phyloP scores from a whole-genome alignment of 2,888 invertebrate species.

The Lepidocyrtinus sp. region DNA sequence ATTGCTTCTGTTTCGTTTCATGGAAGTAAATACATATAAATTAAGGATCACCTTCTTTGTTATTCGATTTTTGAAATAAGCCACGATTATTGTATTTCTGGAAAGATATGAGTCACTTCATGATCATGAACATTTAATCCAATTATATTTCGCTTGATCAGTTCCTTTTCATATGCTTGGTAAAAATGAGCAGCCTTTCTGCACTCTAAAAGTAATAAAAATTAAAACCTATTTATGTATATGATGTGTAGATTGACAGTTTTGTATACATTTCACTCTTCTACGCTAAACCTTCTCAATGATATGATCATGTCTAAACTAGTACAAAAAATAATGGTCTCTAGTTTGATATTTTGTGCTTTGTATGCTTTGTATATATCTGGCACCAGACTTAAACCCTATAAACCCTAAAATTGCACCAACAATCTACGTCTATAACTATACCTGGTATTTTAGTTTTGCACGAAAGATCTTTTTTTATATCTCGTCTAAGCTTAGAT shows the following conservation, averaged over 20 bases:
- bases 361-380: slow-evolving; percentile 20
- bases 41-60: not conserved
- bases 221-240: not conserved
- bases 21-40: not conserved
- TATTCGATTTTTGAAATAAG: slow-evolving; percentile 18
- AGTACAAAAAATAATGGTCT: slow-evolving; percentile 53
- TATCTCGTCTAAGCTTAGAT: slow-evolving; percentile 2
- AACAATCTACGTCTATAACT: slow-evolving; percentile 21
- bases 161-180: slow-evolving; percentile 2
- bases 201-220: not conserved
- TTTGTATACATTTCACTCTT: not conserved
- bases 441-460: not conserved
- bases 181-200: slow-evolving; percentile 37
- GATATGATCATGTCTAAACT: slow-evolving; percentile 9
- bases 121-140: not conserved
- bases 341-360: slow-evolving; percentile 19
- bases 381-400: slow-evolving; percentile 46
- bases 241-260: too few species aligned
- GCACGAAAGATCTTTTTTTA: not conserved
- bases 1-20: not conserved
- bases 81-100: slow-evolving; percentile 24
- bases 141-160: slow-evolving; percentile 17
- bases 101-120: slow-evolving; percentile 26
- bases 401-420: slow-evolving; percentile 36
- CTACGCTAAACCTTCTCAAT: not conserved